phyloP scores from a whole-genome alignment of 1,140 invertebrate species.

The Cardiocondyla obscurior region DNA sequence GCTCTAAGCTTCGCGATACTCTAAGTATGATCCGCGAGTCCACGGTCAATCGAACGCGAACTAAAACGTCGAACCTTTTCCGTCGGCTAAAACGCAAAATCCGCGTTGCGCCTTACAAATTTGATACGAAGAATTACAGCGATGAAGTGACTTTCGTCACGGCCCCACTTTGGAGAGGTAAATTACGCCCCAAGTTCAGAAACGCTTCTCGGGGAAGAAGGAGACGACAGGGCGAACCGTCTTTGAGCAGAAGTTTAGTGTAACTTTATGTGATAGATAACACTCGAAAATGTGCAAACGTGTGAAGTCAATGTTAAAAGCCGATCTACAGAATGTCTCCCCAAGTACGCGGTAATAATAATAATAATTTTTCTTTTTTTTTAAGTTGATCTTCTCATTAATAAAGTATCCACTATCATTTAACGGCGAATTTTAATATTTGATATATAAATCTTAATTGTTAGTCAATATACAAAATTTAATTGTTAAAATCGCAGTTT shows the following conservation, averaged over 20 bases:
- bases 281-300: neutral
- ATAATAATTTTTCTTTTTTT: neutral
- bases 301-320: constrained; percentile 38
- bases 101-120: neutral
- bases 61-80: constrained; percentile 26
- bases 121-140: neutral
- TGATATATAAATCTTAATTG: neutral
- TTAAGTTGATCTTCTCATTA: neutral
- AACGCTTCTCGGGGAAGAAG: neutral
- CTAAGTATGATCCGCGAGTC: constrained; percentile 76
- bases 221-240: neutral
- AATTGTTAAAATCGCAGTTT: neutral
- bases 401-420: neutral
- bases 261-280: constrained; percentile 18
- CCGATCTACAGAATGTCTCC: neutral
- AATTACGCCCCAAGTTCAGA: neutral
- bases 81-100: constrained; percentile 39
- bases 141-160: neutral
- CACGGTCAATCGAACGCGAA: constrained; percentile 39
- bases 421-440: neutral
- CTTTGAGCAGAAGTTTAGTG: neutral
- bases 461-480: neutral
- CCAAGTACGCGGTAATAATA: too few relatives aligned
- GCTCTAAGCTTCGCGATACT: constrained; percentile 63
- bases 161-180: neutral